phyloP scores from a whole-genome alignment of 2,113 vertebrate species.

The Circaetus gallicus region DNA sequence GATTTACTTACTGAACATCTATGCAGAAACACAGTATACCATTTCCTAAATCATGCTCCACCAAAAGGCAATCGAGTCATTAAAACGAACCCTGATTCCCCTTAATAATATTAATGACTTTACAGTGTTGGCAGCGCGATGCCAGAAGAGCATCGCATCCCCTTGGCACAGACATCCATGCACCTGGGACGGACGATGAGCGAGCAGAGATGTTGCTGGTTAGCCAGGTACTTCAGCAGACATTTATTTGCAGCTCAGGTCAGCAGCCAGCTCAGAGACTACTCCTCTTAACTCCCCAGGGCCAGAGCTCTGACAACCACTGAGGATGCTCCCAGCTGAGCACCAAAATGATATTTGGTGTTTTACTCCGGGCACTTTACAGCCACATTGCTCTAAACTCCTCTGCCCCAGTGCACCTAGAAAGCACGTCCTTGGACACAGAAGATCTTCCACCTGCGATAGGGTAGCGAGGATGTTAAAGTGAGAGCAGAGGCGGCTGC shows the following conservation, averaged over 20 bases:
- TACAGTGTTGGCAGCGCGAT: accelerated
- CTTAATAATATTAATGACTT: accelerated
- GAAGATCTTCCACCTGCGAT: background rate
- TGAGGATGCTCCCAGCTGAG: background rate
- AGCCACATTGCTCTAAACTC: background rate
- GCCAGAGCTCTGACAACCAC: accelerated
- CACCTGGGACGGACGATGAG: accelerated
- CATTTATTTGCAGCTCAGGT: accelerated
- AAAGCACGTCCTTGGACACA: background rate
- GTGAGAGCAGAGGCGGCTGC: background rate
- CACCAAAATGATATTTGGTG: no score
- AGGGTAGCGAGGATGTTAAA: background rate
- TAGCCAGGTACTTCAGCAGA: background rate
- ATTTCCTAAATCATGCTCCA: background rate
- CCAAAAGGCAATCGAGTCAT: background rate
- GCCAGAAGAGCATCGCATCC: background rate
- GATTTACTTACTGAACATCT: background rate
- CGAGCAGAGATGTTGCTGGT: background rate
- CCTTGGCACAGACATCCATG: accelerated
- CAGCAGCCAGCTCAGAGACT: background rate
- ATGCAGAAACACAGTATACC: background rate
- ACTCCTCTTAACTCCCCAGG: background rate
- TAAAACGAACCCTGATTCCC: background rate
- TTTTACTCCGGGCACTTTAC: accelerated
- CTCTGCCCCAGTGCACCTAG: background rate